Evolutionary conservation across 1,140 invertebrate species (phyloP), one percentile per base, ranked within the genome.

Genomic region (Drosophila arawakana): DNA sequence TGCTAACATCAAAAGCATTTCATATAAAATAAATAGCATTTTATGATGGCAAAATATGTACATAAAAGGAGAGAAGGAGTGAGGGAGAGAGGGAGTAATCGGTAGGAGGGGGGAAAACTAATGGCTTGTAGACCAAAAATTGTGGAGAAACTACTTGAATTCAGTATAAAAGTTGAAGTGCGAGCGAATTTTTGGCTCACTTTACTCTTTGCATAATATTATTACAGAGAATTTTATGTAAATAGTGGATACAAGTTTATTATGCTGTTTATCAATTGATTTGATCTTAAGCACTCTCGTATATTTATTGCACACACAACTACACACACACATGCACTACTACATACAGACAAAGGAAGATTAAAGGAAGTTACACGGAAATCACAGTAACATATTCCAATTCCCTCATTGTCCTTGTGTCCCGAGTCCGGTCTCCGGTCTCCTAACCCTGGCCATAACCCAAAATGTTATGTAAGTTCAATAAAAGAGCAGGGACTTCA

Each of bases 251-350:
- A 88, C 84, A 84, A 84, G 84, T 88, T 88, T 88, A 88, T 88
- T 88, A 89, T 81, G 80, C 84, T 88, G 73, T 78, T 84, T 89
- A 88, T 88, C 84, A 88, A 89, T 88, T 88, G 84, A 88, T 89
- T 89, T 89, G 84, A 89, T 88, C 84, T 89, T 88, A 84, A 89
- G 84, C 74, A 88, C 84, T 78, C 77, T 89, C 69, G 77, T 80
- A 81, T 89, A 90, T 89, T 90, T 88, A 89, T 89, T 78, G 61
- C 71, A 78, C 67, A 75, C 74, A 80, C 69, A 76, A 25, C 54
- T 21, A 55, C 62, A 62, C 11, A 37, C 34, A 13, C 55, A 61
- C 4, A 61, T 6, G 25, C 39, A 44, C 39, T 54, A 41, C 55
- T 7, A 39, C n/a, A 35, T 58, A 63, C 3, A 25, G 15, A 76